A percentile compares a stretch with the other conserved stretches of the same genome.
Evolutionary conservation across 2,797 vertebrate genomes (phyloP).

Genomic region (Smutsia temminckii): DNA sequence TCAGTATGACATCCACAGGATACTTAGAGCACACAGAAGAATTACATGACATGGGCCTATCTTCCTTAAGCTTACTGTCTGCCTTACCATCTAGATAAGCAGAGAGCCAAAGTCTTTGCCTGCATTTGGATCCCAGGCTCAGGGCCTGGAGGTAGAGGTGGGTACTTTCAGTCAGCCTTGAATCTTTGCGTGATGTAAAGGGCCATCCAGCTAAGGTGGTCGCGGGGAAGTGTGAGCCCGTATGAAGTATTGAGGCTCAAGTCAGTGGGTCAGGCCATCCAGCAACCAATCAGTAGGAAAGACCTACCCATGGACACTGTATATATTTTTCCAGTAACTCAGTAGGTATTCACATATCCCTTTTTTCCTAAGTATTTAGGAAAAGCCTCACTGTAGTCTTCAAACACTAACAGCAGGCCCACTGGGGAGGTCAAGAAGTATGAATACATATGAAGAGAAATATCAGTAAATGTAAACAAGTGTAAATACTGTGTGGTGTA

Average conservation of each 20-base stretch:
- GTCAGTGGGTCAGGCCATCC: not conserved
- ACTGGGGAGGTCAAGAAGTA: not conserved
- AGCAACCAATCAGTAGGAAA: not conserved
- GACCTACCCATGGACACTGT: not conserved
- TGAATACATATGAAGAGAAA: not conserved
- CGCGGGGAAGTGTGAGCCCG: not conserved
- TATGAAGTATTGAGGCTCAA: slow-evolving; percentile 5
- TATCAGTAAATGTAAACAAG: not conserved
- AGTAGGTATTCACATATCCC: not conserved
- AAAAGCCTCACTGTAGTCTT: not conserved
- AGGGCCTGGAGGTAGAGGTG: too few species aligned
- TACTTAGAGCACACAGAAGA: not conserved
- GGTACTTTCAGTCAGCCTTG: not conserved
- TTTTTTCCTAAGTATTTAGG: slow-evolving; percentile 3
- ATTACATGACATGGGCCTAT: not conserved
- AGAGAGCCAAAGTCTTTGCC: not conserved
- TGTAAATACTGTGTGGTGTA: not conserved
- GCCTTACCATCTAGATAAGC: not conserved
- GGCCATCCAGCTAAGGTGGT: not conserved
- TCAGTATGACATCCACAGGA: not conserved
- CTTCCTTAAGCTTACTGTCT: not conserved
- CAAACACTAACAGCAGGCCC: slow-evolving; percentile 3
- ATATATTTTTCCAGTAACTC: not conserved
- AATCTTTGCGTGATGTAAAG: not conserved
- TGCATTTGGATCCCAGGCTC: not conserved